Percentiles rank a stretch among this genome's conserved stretches.
Evolutionary conservation across 2,797 vertebrate species (phyloP).

Genomic region (Tympanoctomys barrerae): DNA sequence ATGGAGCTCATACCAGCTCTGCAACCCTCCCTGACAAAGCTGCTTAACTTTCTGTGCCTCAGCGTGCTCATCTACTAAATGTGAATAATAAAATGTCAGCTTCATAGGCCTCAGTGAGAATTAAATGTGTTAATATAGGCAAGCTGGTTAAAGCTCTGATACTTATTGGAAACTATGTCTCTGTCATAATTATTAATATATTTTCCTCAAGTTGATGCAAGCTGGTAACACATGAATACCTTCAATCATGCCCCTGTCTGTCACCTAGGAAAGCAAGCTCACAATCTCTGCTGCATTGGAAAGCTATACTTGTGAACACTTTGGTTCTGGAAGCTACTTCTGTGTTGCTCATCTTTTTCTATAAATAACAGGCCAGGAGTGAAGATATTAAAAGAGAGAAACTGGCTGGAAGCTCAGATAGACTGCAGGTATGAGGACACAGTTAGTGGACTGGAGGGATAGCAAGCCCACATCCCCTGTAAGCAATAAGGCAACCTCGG

Average conservation of each 20-base stretch:
- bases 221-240: neutral
- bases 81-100: neutral
- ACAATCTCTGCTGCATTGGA: neutral
- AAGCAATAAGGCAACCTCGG: neutral
- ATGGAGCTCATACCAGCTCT: neutral
- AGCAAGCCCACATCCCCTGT: neutral
- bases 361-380: neutral
- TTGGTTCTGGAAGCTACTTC: neutral
- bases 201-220: neutral
- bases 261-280: neutral
- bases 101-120: neutral
- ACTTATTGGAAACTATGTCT: neutral
- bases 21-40: neutral
- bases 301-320: neutral
- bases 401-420: neutral
- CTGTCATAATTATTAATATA: neutral
- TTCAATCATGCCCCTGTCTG: neutral
- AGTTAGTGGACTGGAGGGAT: neutral
- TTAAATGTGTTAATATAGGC: neutral
- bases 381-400: neutral
- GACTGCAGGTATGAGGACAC: neutral
- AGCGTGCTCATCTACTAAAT: conserved; percentile 7
- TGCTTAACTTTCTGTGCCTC: neutral
- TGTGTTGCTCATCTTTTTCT: neutral
- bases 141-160: neutral